These are phyloP conservation scores for Drosophila sulfurigaster DNA, from an alignment of 1,140 invertebrate species.

Conservation along the genomic window DNA sequence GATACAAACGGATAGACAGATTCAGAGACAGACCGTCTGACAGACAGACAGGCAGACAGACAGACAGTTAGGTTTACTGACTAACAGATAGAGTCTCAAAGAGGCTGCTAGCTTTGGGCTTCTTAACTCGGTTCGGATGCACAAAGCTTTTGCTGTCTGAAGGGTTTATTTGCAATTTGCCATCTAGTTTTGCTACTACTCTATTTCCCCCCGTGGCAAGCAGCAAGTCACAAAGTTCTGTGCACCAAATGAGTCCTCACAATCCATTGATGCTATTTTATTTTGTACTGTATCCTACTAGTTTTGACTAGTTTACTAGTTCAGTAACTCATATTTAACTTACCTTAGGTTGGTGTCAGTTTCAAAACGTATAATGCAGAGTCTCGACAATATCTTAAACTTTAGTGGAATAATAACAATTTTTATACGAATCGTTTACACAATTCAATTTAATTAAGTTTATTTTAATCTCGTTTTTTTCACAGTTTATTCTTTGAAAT, in stretches of 20 bases:
- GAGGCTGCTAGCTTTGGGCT: constrained; percentile 25
- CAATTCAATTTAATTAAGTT: too few species aligned
- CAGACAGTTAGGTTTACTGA: background rate
- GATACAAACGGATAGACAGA: constrained; percentile 1
- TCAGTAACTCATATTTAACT: background rate
- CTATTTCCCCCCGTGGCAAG: constrained; percentile 1
- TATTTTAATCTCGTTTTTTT: too few species aligned
- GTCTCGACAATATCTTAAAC: too few species aligned
- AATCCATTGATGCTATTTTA: constrained; percentile 8
- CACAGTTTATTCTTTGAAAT: too few species aligned
- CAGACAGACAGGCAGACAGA: constrained; percentile 8
- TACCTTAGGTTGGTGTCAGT: background rate
- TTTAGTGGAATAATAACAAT: too few species aligned
- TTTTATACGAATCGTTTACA: too few species aligned
- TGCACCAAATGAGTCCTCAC: background rate
- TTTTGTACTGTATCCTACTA: constrained; percentile 5
- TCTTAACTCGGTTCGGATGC: constrained; percentile 27
- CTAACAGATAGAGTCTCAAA: background rate
- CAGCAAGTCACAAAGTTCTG: constrained; percentile 15
- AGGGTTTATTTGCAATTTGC: constrained; percentile 55
- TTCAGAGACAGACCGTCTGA: background rate
- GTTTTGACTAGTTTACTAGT: background rate
- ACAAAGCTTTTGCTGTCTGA: constrained; percentile 38
- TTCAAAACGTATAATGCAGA: too few species aligned
- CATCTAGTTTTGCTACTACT: constrained; percentile 25